These are phyloP conservation scores for Ceryle rudis DNA, from an alignment of 2,797 vertebrate genomes.

Conservation along the genomic window DNA sequence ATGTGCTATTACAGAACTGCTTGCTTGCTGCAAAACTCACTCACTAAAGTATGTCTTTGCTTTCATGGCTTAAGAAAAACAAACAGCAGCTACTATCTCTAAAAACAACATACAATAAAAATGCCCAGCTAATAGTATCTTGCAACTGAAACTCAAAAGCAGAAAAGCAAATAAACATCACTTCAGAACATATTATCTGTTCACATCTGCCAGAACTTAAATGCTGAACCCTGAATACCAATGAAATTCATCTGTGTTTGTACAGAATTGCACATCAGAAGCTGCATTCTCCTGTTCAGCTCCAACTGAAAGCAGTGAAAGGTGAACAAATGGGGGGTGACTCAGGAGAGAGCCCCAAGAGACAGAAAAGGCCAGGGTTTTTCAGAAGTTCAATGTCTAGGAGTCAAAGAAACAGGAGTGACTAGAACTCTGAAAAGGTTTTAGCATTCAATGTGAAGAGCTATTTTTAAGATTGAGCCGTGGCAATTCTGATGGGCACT, in stretches of 20 bases:
- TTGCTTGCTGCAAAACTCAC: not conserved
- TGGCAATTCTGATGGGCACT: not conserved
- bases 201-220: not conserved
- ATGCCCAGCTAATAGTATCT: not conserved
- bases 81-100: not conserved
- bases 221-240: not conserved
- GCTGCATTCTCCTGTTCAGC: not conserved
- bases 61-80: not conserved
- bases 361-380: not conserved
- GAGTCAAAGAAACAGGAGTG: not conserved
- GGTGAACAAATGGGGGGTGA: not conserved
- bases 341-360: not conserved
- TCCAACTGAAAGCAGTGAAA: not conserved
- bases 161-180: not conserved
- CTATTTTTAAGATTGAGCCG: not conserved
- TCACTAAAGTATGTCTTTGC: not conserved
- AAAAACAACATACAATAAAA: not conserved
- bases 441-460: not conserved
- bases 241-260: not conserved
- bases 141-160: not conserved
- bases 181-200: not conserved
- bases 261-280: not conserved
- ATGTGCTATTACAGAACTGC: not conserved
- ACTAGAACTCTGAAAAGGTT: not conserved
- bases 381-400: not conserved